These are phyloP conservation scores for Hozukius guyotensis DNA, from an alignment of 2,797 vertebrate genomes.

Conservation along the genomic window DNA sequence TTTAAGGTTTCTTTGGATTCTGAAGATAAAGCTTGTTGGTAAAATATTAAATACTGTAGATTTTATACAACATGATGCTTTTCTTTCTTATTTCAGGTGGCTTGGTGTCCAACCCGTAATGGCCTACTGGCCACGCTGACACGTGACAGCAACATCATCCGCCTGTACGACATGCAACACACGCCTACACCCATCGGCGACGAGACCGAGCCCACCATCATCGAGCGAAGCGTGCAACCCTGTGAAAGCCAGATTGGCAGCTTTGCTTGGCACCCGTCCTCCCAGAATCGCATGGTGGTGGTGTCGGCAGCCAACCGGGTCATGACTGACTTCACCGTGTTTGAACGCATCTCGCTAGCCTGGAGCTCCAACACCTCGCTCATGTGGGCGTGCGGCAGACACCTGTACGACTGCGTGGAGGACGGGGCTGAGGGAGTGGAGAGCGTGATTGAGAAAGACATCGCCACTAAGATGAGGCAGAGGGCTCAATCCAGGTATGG, in stretches of 20 bases:
- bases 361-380: constrained; percentile 96
- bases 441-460: constrained; percentile 89
- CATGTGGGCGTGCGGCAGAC: constrained; percentile 97
- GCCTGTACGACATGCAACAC: constrained; percentile 98
- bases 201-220: constrained; percentile 98
- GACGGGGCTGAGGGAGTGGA: constrained; percentile 85
- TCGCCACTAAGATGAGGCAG: constrained; percentile 96
- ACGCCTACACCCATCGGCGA: constrained; percentile 95
- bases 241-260: constrained; percentile 94
- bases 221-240: constrained; percentile 96
- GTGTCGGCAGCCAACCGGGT: constrained; percentile 91
- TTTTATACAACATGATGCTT: not conserved
- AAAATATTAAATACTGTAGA: not conserved
- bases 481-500: constrained; percentile 95
- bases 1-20: not conserved
- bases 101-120: constrained; percentile 96
- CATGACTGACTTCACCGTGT: constrained; percentile 98
- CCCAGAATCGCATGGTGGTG: constrained; percentile 98
- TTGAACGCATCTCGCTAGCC: constrained; percentile 96
- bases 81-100: constrained; percentile 76
- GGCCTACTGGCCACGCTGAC: constrained; percentile 95
- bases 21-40: not conserved
- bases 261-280: constrained; percentile 97
- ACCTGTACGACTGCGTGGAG: constrained; percentile 94
- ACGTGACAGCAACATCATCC: constrained; percentile 95